Conservation (phyloP, 2,888 invertebrate genomes). For the Sphecodes monilicornis region DNA sequence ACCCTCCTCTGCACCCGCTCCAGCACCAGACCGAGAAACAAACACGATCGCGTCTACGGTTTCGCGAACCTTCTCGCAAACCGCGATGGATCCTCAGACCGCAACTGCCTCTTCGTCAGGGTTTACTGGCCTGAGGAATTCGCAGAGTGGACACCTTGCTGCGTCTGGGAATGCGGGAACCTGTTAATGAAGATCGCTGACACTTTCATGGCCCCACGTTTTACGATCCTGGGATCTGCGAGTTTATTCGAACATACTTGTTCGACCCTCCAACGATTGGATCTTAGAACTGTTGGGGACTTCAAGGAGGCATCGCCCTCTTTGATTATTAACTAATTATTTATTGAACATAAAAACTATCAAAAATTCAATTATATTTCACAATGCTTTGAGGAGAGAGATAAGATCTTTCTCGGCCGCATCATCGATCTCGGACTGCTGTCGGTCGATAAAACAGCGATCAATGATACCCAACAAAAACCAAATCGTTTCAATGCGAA, state of each 20-base stretch:
- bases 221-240: neutral
- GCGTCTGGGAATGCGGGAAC: constrained; percentile 23
- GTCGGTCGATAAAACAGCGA: too few relatives aligned
- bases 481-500: too few relatives aligned
- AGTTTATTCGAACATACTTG: neutral
- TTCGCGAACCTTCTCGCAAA: constrained; percentile 28
- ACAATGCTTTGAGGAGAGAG: too few relatives aligned
- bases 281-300: too few relatives aligned
- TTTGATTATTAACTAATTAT: too few relatives aligned
- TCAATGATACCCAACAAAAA: too few relatives aligned
- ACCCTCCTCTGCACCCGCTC: constrained; percentile 20
- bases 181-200: constrained; percentile 1
- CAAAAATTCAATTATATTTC: too few relatives aligned
- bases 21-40: constrained; percentile 61
- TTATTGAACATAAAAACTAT: too few relatives aligned
- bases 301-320: too few relatives aligned
- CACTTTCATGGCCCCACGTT: neutral
- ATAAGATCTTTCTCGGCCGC: too few relatives aligned
- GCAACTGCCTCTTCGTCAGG: constrained; percentile 29
- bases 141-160: neutral
- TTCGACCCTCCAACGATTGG: neutral
- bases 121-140: constrained; percentile 36
- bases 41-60: constrained; percentile 46
- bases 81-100: constrained; percentile 49
- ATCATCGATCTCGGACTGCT: too few relatives aligned